Conservation (phyloP, 2,888 invertebrate genomes). For the Plusia festucae region DNA sequence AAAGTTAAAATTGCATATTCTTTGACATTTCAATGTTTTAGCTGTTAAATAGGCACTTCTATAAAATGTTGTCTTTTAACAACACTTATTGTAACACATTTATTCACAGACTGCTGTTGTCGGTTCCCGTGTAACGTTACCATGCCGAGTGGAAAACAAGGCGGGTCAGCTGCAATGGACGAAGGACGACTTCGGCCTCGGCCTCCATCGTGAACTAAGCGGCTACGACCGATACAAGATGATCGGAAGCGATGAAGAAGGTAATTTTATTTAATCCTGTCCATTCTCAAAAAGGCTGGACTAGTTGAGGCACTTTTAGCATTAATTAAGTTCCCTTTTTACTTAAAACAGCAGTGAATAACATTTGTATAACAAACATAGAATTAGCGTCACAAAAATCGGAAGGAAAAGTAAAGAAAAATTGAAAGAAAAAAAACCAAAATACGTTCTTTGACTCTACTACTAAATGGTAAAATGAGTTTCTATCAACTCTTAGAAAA, state of each 20-base stretch:
- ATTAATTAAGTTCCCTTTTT: too few species aligned
- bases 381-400: too few species aligned
- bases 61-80: too few species aligned
- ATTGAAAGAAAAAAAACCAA: not conserved
- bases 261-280: slow-evolving; percentile 78
- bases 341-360: too few species aligned
- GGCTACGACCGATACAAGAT: slow-evolving; percentile 98
- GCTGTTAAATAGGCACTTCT: too few species aligned
- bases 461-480: not conserved
- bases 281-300: not conserved
- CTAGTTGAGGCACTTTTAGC: too few species aligned
- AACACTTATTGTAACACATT: too few species aligned
- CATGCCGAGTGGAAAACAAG: slow-evolving; percentile 96
- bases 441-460: not conserved
- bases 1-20: too few species aligned
- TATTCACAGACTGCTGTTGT: slow-evolving; percentile 94
- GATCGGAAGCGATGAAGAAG: slow-evolving; percentile 98
- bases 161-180: slow-evolving; percentile 98
- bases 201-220: slow-evolving; percentile 96
- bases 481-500: not conserved
- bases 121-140: slow-evolving; percentile 96
- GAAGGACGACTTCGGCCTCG: slow-evolving; percentile 98
- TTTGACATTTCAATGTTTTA: too few species aligned
- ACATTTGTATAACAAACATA: too few species aligned
- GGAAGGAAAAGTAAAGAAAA: too few species aligned